A percentile compares a stretch with the other conserved stretches of the same genome.
phyloP scores from a whole-genome alignment of 1,140 invertebrate species.

The Cherax destructor region DNA sequence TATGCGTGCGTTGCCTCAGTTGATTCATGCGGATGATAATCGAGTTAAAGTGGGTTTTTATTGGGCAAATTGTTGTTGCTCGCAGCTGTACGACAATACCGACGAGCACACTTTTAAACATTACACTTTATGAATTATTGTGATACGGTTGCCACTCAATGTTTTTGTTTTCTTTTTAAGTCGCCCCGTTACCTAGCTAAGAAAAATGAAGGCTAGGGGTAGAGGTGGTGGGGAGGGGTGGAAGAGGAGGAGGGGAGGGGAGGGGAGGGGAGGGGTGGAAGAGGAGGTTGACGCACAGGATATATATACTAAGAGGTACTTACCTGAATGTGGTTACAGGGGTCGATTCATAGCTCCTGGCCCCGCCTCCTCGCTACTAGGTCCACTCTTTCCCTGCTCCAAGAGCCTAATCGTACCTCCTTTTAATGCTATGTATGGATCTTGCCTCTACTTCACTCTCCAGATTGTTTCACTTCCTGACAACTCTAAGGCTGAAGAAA shows the following conservation, averaged over 20 bases:
- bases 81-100: slow-evolving; percentile 9
- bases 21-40: slow-evolving; percentile 38
- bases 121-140: background rate
- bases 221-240: background rate
- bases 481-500: no score
- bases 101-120: background rate
- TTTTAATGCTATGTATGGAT: no score
- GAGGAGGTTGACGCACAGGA: no score
- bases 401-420: no score
- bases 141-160: background rate
- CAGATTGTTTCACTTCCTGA: no score
- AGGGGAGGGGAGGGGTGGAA: background rate
- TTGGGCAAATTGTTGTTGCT: slow-evolving; percentile 14
- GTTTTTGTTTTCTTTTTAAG: background rate
- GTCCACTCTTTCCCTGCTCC: no score
- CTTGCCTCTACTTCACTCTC: no score
- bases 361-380: no score
- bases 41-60: slow-evolving; percentile 35
- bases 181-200: background rate
- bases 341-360: no score
- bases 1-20: slow-evolving; percentile 17
- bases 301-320: no score
- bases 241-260: background rate
- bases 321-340: no score
- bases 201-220: background rate